Evolutionary conservation across 2,113 vertebrate genomes (phyloP), one percentile per base, ranked within the genome.

Genomic region (Anhinga anhinga): DNA sequence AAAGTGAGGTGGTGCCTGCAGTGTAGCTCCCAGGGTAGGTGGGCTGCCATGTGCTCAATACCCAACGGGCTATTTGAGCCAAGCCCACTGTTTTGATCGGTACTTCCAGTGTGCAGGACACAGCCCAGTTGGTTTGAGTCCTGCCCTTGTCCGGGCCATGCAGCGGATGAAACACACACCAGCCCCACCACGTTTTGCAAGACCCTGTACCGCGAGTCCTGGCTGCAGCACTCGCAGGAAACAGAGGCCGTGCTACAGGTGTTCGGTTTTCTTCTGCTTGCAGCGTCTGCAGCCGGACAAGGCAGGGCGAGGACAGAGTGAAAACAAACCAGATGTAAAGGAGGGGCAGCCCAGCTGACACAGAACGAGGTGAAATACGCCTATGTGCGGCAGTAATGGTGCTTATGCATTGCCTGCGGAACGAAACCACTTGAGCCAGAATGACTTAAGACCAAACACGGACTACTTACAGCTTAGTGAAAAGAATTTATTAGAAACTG

Each of bases 401-500:
- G 61, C 15, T 18, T 7, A 17, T 10, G 19, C 8, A 1, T 6
- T 5, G 36, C 45, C n/a, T 47, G 63, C 65, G 52, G 34, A 59
- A 66, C 53, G 26, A 69, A 78, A 56, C 29, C 50, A 25, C 62
- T 47, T n/a, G 61, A 96, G 49, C 38, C 65, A 82, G 49, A 83
- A 45, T 18, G 40, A 63, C 7, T 95, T 77, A 95, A 97, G 82
- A 87, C 67, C 95, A 96, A 95, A 97, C 93, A 96, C 93, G 10
- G 77, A 96, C 70, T 44, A 73, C 40, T 93, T 86, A 10, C 78
- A 96, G 85, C 82, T 98, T 97, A 96, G 78, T 95, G 88, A 97
- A 98, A 98, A 98, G 90, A 88, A 97, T 98, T 98, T 98, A 98
- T 98, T 98, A 98, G 96, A 98, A 98, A 98, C 92, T 90, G 96